phyloP scores from a whole-genome alignment of 2,888 invertebrate genomes.

The Drosophila mulleri region DNA sequence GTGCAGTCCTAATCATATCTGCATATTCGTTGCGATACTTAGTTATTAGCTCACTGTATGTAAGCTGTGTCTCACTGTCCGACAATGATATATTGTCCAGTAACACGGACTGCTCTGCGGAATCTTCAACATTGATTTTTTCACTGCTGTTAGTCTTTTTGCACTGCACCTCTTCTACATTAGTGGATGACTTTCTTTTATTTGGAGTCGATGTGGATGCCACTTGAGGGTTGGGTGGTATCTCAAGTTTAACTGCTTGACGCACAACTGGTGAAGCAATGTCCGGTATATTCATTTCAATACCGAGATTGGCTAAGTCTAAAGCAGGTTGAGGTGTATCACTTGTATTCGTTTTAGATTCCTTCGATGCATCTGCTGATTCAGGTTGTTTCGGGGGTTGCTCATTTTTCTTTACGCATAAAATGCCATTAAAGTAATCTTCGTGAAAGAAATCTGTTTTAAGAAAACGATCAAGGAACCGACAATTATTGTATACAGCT shows the following conservation, averaged over 20 bases:
- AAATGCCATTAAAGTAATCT: conserved; percentile 91
- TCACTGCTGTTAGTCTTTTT: conserved; percentile 57
- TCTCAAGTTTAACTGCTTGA: conserved; percentile 7
- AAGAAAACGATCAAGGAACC: conserved; percentile 93
- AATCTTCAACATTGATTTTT: conserved; percentile 29
- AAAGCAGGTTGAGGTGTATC: neutral
- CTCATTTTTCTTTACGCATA: conserved; percentile 86
- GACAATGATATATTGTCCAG: conserved; percentile 13
- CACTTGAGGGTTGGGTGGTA: conserved; percentile 3
- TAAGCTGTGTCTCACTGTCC: conserved; percentile 32
- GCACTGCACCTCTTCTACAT: conserved; percentile 63
- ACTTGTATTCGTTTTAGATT: neutral
- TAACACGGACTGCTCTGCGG: conserved; percentile 8
- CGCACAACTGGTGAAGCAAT: conserved; percentile 2
- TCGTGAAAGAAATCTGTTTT: conserved; percentile 94
- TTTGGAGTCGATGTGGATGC: conserved; percentile 61
- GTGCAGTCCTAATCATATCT: conserved; percentile 68
- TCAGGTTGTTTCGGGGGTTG: neutral
- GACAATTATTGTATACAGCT: conserved; percentile 93
- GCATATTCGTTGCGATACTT: conserved; percentile 70
- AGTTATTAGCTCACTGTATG: conserved; percentile 28
- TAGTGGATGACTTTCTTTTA: conserved; percentile 65
- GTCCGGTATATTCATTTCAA: neutral
- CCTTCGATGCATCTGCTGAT: neutral
- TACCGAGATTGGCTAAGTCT: neutral